Conservation (phyloP, 2,113 vertebrate genomes). For the Paradoxurus hermaphroditus region DNA sequence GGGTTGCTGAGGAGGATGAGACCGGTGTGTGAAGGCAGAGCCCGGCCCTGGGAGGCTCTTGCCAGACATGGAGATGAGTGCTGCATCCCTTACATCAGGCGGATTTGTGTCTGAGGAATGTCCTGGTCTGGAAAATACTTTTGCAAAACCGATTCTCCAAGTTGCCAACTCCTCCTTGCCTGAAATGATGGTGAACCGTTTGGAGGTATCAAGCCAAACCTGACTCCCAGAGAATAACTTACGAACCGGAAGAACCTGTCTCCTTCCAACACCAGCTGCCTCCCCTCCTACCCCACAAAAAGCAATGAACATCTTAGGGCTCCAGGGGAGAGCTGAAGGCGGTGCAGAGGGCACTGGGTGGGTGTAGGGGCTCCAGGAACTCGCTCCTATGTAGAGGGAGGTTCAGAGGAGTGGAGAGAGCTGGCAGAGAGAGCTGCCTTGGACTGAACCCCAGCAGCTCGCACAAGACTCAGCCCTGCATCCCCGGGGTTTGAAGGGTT, state of each 20-base stretch:
- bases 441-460: neutral
- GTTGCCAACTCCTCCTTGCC: neutral
- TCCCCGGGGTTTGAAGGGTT: neutral
- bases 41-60: neutral
- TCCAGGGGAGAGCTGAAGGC: neutral
- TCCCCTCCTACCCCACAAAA: neutral
- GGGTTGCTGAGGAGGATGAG: neutral
- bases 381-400: slow-evolving; percentile 25
- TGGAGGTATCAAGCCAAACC: slow-evolving; percentile 18
- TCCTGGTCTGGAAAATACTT: neutral
- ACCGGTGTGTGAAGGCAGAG: neutral
- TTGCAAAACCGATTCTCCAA: neutral
- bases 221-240: slow-evolving; percentile 52
- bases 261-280: neutral
- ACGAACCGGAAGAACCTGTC: slow-evolving; percentile 67
- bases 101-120: neutral
- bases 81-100: neutral
- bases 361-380: slow-evolving; percentile 22
- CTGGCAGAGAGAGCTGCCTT: neutral
- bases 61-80: neutral
- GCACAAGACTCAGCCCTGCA: slow-evolving; percentile 51
- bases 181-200: slow-evolving; percentile 24
- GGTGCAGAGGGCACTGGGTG: neutral
- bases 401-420: slow-evolving; percentile 35
- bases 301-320: slow-evolving; percentile 35